Evolutionary conservation across 2,113 vertebrate genomes (phyloP).

Genomic region (Promerops cafer): DNA sequence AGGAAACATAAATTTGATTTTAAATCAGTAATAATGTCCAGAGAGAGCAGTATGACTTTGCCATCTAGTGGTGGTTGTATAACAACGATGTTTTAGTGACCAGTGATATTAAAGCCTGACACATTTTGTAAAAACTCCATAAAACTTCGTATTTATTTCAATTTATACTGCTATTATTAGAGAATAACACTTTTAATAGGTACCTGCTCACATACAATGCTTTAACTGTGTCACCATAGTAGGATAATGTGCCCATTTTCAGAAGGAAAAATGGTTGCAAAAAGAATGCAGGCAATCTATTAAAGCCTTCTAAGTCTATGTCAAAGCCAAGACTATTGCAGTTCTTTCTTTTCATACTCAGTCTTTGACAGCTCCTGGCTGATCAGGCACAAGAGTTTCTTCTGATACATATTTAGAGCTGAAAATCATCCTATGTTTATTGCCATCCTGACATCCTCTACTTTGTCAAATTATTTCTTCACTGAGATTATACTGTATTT

Average conservation of each 20-base stretch:
- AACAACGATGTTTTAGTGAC: neutral
- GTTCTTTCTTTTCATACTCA: neutral
- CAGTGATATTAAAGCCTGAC: neutral
- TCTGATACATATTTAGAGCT: neutral
- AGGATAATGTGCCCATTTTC: neutral
- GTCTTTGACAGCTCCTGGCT: neutral
- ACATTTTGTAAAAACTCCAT: neutral
- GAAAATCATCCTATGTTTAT: neutral
- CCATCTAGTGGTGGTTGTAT: slow-evolving; percentile 70
- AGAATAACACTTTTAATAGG: neutral
- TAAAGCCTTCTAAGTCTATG: neutral
- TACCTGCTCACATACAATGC: rapidly evolving
- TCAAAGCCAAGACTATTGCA: neutral
- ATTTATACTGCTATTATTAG: neutral
- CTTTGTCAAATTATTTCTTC: neutral
- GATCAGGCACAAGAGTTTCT: neutral
- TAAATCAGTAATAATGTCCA: neutral
- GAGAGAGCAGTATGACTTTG: slow-evolving; percentile 60
- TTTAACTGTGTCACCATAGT: neutral
- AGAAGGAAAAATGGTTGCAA: neutral
- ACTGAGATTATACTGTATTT: neutral
- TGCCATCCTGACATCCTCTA: neutral
- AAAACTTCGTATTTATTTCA: neutral
- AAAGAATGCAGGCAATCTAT: neutral
- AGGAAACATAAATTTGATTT: neutral